Conservation (phyloP, 2,113 vertebrate genomes). For the Reinhardtius hippoglossoides region DNA sequence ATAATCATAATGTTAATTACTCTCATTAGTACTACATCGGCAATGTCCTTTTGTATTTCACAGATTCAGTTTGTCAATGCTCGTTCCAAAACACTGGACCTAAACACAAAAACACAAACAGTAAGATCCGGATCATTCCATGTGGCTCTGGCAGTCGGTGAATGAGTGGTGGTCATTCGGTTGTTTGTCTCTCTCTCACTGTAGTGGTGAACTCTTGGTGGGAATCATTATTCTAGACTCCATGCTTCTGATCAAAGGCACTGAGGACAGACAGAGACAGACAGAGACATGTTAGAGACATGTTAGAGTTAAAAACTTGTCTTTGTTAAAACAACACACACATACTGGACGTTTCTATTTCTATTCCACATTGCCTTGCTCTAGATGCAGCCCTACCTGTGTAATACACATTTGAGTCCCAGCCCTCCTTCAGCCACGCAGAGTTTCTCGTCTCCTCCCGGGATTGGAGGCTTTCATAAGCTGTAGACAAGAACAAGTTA, state of each 20-base stretch:
- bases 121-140: not conserved
- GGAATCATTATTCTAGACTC: slow-evolving; percentile 97
- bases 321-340: not conserved
- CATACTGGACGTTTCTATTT: too few species aligned
- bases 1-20: not conserved
- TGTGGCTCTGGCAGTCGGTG: not conserved
- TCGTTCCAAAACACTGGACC: slow-evolving; percentile 7
- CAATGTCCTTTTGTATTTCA: not conserved
- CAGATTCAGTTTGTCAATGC: not conserved
- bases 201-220: slow-evolving; percentile 90
- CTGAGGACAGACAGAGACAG: slow-evolving; percentile 73
- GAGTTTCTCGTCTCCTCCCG: slow-evolving; percentile 92
- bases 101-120: not conserved
- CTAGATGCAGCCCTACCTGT: slow-evolving; percentile 83
- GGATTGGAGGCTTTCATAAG: slow-evolving; percentile 92
- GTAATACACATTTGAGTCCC: slow-evolving; percentile 92
- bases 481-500: slow-evolving; percentile 66
- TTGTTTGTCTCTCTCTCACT: slow-evolving; percentile 71
- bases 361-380: too few species aligned
- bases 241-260: slow-evolving; percentile 93
- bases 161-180: not conserved
- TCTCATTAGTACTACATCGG: not conserved
- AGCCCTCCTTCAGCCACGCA: slow-evolving; percentile 94
- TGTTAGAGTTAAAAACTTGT: not conserved
- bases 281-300: not conserved